Percentiles rank a stretch among this genome's conserved stretches.
Evolutionary conservation across 1,140 invertebrate genomes (phyloP).

Genomic region (Drosophila mayri): DNA sequence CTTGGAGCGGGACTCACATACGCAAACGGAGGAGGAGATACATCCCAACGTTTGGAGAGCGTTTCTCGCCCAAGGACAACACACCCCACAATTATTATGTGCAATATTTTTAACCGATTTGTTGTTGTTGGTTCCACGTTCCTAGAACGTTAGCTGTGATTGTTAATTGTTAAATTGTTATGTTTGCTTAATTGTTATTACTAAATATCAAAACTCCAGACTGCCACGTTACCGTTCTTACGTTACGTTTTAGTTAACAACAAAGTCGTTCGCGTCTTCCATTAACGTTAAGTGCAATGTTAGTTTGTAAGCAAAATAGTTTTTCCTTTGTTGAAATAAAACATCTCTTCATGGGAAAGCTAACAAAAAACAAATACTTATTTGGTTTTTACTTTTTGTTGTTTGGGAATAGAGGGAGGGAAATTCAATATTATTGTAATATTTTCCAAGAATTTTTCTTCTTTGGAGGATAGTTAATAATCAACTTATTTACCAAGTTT

Average conservation of each 20-base stretch:
- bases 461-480: too few species aligned
- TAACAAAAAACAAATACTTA: slow-evolving; percentile 25
- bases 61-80: slow-evolving; percentile 37
- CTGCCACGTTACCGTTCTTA: slow-evolving; percentile 21
- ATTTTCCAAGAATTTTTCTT: background rate
- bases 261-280: slow-evolving; percentile 63
- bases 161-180: slow-evolving; percentile 39
- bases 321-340: slow-evolving; percentile 52
- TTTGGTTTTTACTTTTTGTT: background rate
- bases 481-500: background rate
- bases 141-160: slow-evolving; percentile 47
- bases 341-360: slow-evolving; percentile 42
- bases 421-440: background rate
- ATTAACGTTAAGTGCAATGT: slow-evolving; percentile 38
- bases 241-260: slow-evolving; percentile 36
- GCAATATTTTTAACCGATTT: slow-evolving; percentile 44
- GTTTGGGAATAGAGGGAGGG: background rate
- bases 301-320: slow-evolving; percentile 39
- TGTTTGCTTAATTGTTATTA: slow-evolving; percentile 7
- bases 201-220: slow-evolving; percentile 1
- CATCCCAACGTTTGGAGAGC: slow-evolving; percentile 9
- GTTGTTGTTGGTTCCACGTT: slow-evolving; percentile 33
- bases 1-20: slow-evolving; percentile 24
- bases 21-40: slow-evolving; percentile 1
- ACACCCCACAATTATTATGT: slow-evolving; percentile 39